These are phyloP conservation scores for Eclectus roratus DNA, from an alignment of 2,113 vertebrate species.

Conservation along the genomic window DNA sequence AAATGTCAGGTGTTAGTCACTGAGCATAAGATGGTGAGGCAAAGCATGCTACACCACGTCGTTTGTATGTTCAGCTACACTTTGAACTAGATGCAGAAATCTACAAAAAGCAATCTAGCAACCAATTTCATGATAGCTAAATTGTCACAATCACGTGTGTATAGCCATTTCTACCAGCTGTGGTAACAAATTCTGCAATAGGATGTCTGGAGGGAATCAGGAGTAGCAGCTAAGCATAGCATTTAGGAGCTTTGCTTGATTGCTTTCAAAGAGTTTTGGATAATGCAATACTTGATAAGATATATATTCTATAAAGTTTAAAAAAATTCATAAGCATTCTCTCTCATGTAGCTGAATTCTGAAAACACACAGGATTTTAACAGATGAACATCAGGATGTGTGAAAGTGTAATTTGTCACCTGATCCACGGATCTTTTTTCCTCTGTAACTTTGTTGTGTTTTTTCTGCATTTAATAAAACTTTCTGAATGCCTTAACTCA, in stretches of 20 bases:
- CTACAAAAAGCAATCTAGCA: neutral
- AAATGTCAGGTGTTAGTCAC: neutral
- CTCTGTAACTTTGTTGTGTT: neutral
- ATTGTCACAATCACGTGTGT: neutral
- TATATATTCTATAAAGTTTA: neutral
- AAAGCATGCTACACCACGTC: rapidly evolving
- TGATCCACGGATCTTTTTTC: neutral
- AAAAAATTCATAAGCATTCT: neutral
- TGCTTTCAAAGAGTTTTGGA: neutral
- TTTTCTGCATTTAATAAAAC: neutral
- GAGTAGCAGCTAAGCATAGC: neutral
- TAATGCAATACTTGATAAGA: neutral
- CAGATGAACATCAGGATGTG: neutral
- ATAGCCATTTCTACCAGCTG: neutral
- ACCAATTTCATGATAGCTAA: neutral
- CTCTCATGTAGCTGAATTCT: neutral
- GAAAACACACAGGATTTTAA: neutral
- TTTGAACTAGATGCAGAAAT: neutral
- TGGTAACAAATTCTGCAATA: neutral
- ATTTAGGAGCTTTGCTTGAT: neutral
- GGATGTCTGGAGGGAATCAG: neutral
- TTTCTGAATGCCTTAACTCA: neutral
- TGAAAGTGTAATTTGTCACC: neutral
- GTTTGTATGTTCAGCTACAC: neutral
- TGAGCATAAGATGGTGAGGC: neutral